Conservation (phyloP, 2,888 invertebrate genomes). For the Sarcophaga variegata region DNA sequence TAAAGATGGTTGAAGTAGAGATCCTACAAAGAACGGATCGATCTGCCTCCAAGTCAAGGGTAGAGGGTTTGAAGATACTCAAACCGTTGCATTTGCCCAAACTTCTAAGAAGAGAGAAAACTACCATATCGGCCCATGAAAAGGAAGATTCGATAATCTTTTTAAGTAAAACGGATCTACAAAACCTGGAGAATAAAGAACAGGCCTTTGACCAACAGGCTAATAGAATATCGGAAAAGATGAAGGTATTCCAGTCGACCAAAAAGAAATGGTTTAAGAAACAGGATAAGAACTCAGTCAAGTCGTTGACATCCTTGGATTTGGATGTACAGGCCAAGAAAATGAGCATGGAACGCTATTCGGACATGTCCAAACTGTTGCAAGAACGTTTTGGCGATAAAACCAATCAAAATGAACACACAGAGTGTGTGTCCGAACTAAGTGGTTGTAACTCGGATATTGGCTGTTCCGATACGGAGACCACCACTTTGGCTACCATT, state of each 20-base stretch:
- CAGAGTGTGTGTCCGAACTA: conserved; percentile 74
- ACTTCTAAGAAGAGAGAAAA: conserved; percentile 80
- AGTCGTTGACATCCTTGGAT: conserved; percentile 79
- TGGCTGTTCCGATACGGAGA: conserved; percentile 77
- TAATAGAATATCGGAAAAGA: conserved; percentile 80
- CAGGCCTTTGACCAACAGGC: conserved; percentile 67
- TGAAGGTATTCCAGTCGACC: conserved; percentile 82
- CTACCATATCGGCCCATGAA: conserved; percentile 82
- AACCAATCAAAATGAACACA: conserved; percentile 61
- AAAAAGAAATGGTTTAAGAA: conserved; percentile 87
- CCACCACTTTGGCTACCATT: conserved; percentile 76
- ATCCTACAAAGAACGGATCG: conserved; percentile 80
- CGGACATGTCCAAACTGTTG: conserved; percentile 88
- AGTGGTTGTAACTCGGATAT: conserved; percentile 73
- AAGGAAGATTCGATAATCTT: conserved; percentile 87
- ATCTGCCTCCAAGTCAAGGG: conserved; percentile 82
- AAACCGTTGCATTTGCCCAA: conserved; percentile 82
- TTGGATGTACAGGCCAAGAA: conserved; percentile 86
- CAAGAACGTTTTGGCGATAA: conserved; percentile 86
- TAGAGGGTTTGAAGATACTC: conserved; percentile 84
- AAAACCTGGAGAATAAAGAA: conserved; percentile 84
- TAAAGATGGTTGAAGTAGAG: conserved; percentile 81
- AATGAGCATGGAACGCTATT: conserved; percentile 87
- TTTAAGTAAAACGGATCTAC: conserved; percentile 86
- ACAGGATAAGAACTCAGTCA: conserved; percentile 75